Base-by-base conservation (phyloP, 2,113 vertebrate genomes). In the Rhinoderma darwinii region DNA sequence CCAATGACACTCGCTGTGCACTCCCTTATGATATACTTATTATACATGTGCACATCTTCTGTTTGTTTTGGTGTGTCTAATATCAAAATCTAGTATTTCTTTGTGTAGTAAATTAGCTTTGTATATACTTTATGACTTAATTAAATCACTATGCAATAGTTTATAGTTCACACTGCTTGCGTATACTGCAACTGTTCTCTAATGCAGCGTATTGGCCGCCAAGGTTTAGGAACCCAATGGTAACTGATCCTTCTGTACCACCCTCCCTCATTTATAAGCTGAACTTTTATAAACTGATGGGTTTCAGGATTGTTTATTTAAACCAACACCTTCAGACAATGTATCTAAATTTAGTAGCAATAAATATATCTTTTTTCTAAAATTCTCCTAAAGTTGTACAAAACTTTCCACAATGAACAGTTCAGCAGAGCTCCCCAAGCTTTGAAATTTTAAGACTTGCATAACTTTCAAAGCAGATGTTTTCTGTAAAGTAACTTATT, bases 401-500 rank as follows among this genome's bases (percentile, higher is more conserved):
- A 17, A 80, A 35, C 20, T 80, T 37, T 14, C 30, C 32, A 22
- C 35, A 25, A 39, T 79, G 30, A 79, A 20, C 10, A 14, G 50
- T 54, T 32, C 76, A 15, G 51, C 30, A 59, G 22, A 25, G 20
- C 22, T 80, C 0, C 32, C 50, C 77, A 56, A 39, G 20, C 35
- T 54, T 59, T 56, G 77, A 54, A 39, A 72, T 72, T 41, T 41
- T 72, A 72, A 72, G 35, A 56, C 51, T 54, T 80, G 77, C 12
- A 15, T 12, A 8, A 51, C 44, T 80, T 80, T 59, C 35, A 56
- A 83, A 68, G 35, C 51, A 84, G 56, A 66, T 84, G 79, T 89
- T 86, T 88, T 59, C 18, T 68, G 80, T 87, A 51, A 84, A 85
- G n/a, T 61, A 86, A 66, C 74, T 72, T 70, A 72, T 75, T 44